Percentiles rank a stretch among this genome's conserved stretches.
These are phyloP conservation scores for Ectemnius cavifrons DNA, from an alignment of 2,888 invertebrate genomes.

Conservation along the genomic window DNA sequence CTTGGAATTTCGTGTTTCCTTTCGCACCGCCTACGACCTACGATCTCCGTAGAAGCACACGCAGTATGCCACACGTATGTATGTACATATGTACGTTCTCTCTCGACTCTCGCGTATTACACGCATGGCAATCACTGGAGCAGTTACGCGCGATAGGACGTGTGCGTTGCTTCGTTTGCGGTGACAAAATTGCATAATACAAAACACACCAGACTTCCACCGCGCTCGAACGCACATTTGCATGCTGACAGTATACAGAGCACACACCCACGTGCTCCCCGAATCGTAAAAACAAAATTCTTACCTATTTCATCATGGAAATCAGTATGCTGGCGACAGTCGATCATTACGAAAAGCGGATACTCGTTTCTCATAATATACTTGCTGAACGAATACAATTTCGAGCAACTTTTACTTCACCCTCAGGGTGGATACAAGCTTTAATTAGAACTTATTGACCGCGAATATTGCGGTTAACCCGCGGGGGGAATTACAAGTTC, in stretches of 20 bases:
- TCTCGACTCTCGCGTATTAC: no score
- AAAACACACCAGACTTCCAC: background rate
- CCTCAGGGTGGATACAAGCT: background rate
- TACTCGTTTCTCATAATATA: background rate
- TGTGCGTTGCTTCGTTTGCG: constrained; percentile 13
- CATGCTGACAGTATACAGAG: background rate
- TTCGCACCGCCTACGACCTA: constrained; percentile 28
- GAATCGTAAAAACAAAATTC: constrained; percentile 32
- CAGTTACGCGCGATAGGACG: constrained; percentile 16
- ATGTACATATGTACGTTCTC: constrained; percentile 24
- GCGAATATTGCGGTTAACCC: background rate
- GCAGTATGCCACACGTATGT: constrained; percentile 11
- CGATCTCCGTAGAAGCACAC: constrained; percentile 20
- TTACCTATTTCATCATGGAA: constrained; percentile 29
- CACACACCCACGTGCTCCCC: constrained; percentile 35
- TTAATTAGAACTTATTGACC: constrained; percentile 2
- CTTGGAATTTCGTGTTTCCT: constrained; percentile 45
- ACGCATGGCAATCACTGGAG: constrained; percentile 7
- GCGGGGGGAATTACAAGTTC: background rate
- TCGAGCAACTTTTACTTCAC: constrained; percentile 5
- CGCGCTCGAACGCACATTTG: constrained; percentile 9
- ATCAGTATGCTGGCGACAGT: background rate
- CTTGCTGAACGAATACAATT: background rate
- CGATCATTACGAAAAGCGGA: constrained; percentile 31
- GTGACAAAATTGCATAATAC: constrained; percentile 41